A percentile compares a stretch with the other conserved stretches of the same genome.
Conservation (phyloP, 2,888 invertebrate genomes). For the Callosobruchus maculatus region DNA sequence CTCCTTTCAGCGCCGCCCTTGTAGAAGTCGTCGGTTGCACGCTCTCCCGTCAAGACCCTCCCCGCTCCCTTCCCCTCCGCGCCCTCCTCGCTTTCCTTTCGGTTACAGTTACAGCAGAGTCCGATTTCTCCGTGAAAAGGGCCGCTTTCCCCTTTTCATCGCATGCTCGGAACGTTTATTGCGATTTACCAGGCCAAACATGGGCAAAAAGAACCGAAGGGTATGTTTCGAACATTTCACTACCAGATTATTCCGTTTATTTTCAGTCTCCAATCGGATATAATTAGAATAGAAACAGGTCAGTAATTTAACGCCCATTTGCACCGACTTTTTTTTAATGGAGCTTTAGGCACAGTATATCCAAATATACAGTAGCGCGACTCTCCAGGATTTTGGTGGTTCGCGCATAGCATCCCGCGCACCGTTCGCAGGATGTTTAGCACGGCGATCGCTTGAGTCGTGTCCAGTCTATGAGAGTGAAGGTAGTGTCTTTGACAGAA, state of each 20-base stretch:
- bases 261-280: background rate
- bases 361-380: no score
- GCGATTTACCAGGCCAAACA: background rate
- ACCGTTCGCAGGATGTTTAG: no score
- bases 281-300: background rate
- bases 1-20: background rate
- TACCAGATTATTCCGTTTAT: background rate
- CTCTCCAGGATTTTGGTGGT: no score
- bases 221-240: background rate
- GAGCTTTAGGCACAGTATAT: no score
- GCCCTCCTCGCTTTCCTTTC: background rate
- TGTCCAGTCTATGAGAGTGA: no score
- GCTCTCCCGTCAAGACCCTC: background rate
- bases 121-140: background rate
- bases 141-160: background rate
- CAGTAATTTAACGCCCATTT: slow-evolving; percentile 2
- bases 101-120: background rate
- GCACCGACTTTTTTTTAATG: no score
- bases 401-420: no score
- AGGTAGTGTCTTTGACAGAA: no score
- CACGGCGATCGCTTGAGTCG: no score
- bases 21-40: background rate
- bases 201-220: background rate
- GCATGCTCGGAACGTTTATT: background rate
- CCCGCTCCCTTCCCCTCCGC: background rate